Base-by-base conservation (phyloP, 2,888 invertebrate species). In the Pantelozetes paolii region DNA sequence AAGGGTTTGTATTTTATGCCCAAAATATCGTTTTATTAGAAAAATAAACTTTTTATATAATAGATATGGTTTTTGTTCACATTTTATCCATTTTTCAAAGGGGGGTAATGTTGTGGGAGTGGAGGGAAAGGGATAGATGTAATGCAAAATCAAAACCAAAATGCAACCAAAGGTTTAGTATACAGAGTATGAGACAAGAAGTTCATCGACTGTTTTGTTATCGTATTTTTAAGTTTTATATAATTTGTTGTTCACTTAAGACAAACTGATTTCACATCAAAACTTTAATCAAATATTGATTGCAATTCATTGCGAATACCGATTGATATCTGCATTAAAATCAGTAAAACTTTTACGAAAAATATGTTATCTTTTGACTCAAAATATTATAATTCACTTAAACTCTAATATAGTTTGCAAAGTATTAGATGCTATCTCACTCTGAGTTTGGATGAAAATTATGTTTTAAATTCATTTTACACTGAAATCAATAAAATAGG, bases 221-320 rank as follows among this genome's bases (percentile, higher is more conserved):
- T 28, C 30, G 28, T 59, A 28, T 23, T n/a, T 50, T 50, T 2
- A 6, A 20, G 6, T 59, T n/a, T 32, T 13, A 62, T 28, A 62
- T 36, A 62, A 62, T 62, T 30, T 62, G 18, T 2, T 32, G 62
- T 30, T 62, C 62, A 62, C 32, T 62, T 8, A 13, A 32, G n/a
- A 32, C 13, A n/a, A 36, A 62, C 6, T 18, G 5, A 32, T 30
- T 36, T 62, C 28, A 32, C 28, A 28, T 62, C 62, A 62, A 5
- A 36, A 6, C n/a, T n/a, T 62, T n/a, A 62, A 62, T 62, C 2
- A 62, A 32, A 26, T 62, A 13, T 36, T n/a, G n/a, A n/a, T n/a
- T n/a, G n/a, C n/a, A n/a, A n/a, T n/a, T n/a, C n/a, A n/a, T n/a
- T n/a, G n/a, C n/a, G n/a, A 30, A 32, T 62, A 62, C 32, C 9